phyloP scores from a whole-genome alignment of 1,140 invertebrate genomes.

The Proales similis region DNA sequence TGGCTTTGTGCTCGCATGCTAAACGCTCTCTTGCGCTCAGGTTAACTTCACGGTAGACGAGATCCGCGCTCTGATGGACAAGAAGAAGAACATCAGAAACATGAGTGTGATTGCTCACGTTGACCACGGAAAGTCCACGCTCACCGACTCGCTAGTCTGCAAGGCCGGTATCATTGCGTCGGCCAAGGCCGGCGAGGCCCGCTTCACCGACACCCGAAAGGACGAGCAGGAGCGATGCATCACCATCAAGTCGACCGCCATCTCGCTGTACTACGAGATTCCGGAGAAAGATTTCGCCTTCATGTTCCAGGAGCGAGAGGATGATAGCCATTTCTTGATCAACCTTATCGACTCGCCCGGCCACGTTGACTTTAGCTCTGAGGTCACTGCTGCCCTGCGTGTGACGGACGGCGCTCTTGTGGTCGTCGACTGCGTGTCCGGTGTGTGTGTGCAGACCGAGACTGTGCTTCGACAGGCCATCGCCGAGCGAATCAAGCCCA shows the following conservation, averaged over 20 bases:
- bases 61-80: constrained; percentile 98
- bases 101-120: constrained; percentile 99
- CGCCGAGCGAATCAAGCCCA: constrained; percentile 95
- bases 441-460: constrained; percentile 98
- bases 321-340: constrained; percentile 87
- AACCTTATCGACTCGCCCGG: constrained; percentile 98
- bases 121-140: constrained; percentile 98
- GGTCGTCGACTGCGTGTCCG: constrained; percentile 98
- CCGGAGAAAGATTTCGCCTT: constrained; percentile 76
- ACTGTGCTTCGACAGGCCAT: constrained; percentile 97
- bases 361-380: constrained; percentile 98
- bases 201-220: constrained; percentile 98
- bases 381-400: constrained; percentile 95
- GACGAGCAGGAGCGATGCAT: constrained; percentile 99
- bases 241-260: constrained; percentile 99
- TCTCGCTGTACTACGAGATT: constrained; percentile 96
- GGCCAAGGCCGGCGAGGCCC: constrained; percentile 93
- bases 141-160: constrained; percentile 97
- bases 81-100: constrained; percentile 97
- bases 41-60: constrained; percentile 99
- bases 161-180: constrained; percentile 99
- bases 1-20: too few relatives aligned
- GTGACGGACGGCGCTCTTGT: constrained; percentile 98
- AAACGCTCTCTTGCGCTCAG: constrained; percentile 47
- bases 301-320: constrained; percentile 78